These are phyloP conservation scores for Zalophus californianus DNA, from an alignment of 2,797 vertebrate species.

Conservation along the genomic window DNA sequence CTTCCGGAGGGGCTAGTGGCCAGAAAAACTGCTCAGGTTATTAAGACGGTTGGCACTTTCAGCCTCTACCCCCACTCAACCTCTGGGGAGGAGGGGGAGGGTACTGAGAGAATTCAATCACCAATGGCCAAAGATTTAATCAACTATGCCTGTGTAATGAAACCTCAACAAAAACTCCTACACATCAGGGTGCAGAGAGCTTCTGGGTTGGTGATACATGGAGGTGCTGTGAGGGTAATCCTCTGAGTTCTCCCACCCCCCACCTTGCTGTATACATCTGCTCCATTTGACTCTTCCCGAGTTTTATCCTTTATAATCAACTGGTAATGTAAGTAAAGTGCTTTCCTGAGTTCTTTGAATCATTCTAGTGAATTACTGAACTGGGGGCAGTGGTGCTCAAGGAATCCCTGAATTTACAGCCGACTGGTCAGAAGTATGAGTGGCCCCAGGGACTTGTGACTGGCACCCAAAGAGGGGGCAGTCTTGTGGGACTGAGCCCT, in stretches of 20 bases:
- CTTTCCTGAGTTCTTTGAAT: neutral
- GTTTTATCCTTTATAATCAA: neutral
- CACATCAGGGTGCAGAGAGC: neutral
- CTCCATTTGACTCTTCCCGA: neutral
- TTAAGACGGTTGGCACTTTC: neutral
- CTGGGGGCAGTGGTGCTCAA: neutral
- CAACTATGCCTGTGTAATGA: neutral
- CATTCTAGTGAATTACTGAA: neutral
- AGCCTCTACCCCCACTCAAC: neutral
- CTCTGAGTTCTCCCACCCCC: neutral
- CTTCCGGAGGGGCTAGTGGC: neutral
- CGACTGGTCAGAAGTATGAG: neutral
- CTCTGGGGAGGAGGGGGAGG: neutral
- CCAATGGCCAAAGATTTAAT: neutral
- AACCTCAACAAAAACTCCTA: neutral
- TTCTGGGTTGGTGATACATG: neutral
- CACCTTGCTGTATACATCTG: too few species aligned
- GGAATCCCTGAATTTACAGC: neutral
- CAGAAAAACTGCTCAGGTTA: neutral
- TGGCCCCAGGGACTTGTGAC: neutral
- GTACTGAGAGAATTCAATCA: neutral
- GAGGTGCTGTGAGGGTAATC: neutral
- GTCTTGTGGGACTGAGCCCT: too few species aligned
- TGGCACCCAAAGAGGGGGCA: neutral
- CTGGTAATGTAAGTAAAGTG: neutral